phyloP scores from a whole-genome alignment of 2,888 invertebrate genomes.

The Habroteleia sp. region DNA sequence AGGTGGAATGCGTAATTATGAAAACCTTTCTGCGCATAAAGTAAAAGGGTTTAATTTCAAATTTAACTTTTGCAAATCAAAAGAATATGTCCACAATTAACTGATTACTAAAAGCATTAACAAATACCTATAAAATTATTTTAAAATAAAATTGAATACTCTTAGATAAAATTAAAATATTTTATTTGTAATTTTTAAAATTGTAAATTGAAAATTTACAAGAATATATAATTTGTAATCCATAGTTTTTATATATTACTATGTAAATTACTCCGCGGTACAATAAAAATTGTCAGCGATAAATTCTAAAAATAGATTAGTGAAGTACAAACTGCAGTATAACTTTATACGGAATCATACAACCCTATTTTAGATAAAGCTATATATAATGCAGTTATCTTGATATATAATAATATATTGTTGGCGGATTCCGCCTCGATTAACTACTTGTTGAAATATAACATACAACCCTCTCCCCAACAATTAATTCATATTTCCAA shows the following conservation, averaged over 20 bases:
- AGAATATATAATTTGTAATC: too few relatives aligned
- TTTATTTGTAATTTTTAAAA: too few relatives aligned
- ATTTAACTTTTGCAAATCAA: conserved; percentile 6
- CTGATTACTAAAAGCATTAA: too few relatives aligned
- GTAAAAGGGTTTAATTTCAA: conserved; percentile 4
- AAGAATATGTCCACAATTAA: too few relatives aligned
- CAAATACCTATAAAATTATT: too few relatives aligned
- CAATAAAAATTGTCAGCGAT: neutral
- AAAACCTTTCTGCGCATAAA: neutral
- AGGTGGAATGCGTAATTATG: conserved; percentile 3
- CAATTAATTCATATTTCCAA: too few relatives aligned
- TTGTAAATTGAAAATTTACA: too few relatives aligned
- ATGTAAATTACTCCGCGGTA: too few relatives aligned
- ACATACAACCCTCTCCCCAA: too few relatives aligned
- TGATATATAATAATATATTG: conserved; percentile 15
- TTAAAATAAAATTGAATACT: too few relatives aligned
- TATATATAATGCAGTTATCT: conserved; percentile 20
- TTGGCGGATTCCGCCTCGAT: conserved; percentile 5
- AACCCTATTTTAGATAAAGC: conserved; percentile 16
- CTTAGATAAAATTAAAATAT: too few relatives aligned
- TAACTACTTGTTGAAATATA: conserved; percentile 31
- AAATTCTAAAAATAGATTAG: conserved; percentile 7
- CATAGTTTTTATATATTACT: too few relatives aligned
- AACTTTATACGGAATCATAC: conserved; percentile 24
- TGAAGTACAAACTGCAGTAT: neutral